A percentile compares a stretch with the other conserved stretches of the same genome.
phyloP scores from a whole-genome alignment of 1,140 invertebrate species.

The Conopomorpha cramerella region DNA sequence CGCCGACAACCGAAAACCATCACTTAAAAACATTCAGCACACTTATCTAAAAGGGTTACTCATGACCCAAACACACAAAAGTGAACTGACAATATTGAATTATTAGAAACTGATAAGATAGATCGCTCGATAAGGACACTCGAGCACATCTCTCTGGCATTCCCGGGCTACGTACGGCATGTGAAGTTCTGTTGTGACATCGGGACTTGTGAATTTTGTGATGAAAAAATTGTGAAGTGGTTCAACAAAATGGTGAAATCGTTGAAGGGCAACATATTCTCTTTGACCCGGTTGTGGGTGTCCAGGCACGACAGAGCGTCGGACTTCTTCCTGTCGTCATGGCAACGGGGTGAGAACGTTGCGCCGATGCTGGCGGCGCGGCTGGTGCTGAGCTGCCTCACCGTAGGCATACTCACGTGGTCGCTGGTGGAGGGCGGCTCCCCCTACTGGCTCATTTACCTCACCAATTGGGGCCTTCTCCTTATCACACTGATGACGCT shows the following conservation, averaged over 20 bases:
- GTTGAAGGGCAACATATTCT: slow-evolving; percentile 26
- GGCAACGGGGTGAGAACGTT: slow-evolving; percentile 35
- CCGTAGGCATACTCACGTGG: slow-evolving; percentile 50
- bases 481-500: slow-evolving; percentile 39
- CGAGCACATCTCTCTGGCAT: too few relatives aligned
- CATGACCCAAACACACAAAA: too few relatives aligned
- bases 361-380: slow-evolving; percentile 56
- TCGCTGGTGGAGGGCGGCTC: slow-evolving; percentile 23
- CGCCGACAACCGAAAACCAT: too few relatives aligned
- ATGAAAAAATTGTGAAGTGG: slow-evolving; percentile 5
- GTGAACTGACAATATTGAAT: too few relatives aligned
- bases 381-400: slow-evolving; percentile 54
- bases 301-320: slow-evolving; percentile 30
- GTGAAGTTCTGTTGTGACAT: background rate
- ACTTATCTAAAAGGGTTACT: too few relatives aligned
- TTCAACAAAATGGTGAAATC: slow-evolving; percentile 40
- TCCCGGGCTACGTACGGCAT: too few relatives aligned
- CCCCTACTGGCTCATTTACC: slow-evolving; percentile 67
- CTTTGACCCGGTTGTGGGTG: slow-evolving; percentile 37
- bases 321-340: slow-evolving; percentile 44
- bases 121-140: background rate
- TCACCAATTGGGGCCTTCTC: slow-evolving; percentile 73
- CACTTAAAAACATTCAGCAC: too few relatives aligned
- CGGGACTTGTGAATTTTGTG: background rate
- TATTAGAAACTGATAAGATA: background rate